These are phyloP conservation scores for Steinernema carpocapsae DNA, from an alignment of 2,888 invertebrate genomes.

Conservation along the genomic window DNA sequence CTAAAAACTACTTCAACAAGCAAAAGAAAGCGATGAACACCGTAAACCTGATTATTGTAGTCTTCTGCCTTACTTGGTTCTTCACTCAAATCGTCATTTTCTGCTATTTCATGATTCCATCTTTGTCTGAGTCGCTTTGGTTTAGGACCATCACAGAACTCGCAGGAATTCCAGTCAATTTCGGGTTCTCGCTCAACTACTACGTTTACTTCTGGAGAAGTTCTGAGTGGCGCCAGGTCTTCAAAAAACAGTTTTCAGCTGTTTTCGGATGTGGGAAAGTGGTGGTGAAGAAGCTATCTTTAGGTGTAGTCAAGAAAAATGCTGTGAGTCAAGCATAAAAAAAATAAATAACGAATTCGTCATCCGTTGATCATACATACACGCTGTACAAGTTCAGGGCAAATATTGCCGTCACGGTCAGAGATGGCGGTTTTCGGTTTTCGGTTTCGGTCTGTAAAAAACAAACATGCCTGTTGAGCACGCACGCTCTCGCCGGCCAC, in stretches of 20 bases:
- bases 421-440: no score
- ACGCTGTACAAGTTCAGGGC: no score
- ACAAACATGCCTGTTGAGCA: no score
- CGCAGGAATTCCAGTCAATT: background rate
- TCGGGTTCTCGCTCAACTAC: background rate
- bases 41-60: background rate
- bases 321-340: no score
- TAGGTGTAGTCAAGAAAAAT: no score
- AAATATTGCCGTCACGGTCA: no score
- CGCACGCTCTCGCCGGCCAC: no score
- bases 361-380: no score
- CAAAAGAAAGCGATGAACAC: slow-evolving; percentile 11
- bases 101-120: background rate
- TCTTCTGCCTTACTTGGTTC: background rate
- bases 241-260: background rate
- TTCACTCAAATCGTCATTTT: background rate
- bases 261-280: background rate
- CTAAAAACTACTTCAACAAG: background rate
- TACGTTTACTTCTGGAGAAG: background rate
- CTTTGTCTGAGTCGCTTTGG: background rate
- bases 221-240: slow-evolving; percentile 4
- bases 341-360: no score
- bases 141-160: background rate
- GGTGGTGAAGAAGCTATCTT: background rate
- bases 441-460: no score